Conservation (phyloP, 1,140 invertebrate species). For the Paraescarpia echinospica region DNA sequence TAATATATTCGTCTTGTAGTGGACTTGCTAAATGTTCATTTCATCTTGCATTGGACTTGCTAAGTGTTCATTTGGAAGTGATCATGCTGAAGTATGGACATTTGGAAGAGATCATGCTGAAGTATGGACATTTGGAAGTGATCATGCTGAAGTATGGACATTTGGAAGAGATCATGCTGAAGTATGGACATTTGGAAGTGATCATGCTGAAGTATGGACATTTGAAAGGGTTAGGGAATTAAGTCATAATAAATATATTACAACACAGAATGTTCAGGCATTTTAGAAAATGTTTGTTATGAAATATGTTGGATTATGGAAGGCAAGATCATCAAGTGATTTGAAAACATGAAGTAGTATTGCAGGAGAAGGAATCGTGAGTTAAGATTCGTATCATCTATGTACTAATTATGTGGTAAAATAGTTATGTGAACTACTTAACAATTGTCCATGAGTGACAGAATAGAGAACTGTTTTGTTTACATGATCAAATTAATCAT, state of each 20-base stretch:
- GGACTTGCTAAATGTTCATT: not conserved
- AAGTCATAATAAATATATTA: not conserved
- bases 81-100: not conserved
- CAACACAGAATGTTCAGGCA: not conserved
- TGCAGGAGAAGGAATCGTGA: not conserved
- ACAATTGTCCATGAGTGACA: not conserved
- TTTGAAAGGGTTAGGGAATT: not conserved
- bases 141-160: not conserved
- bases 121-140: not conserved
- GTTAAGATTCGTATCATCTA: not conserved
- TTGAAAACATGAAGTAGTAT: not conserved
- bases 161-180: not conserved
- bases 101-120: not conserved
- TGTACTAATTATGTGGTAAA: not conserved
- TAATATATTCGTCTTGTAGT: not conserved
- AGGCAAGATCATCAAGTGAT: not conserved
- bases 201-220: not conserved
- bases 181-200: not conserved
- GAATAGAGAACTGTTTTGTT: not conserved
- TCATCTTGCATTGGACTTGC: not conserved
- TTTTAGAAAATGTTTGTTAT: not conserved
- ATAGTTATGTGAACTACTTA: not conserved
- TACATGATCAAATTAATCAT: not conserved
- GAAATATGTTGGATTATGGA: not conserved
- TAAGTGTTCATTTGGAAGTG: not conserved